phyloP scores from a whole-genome alignment of 2,888 invertebrate species.

The Lapara coniferarum region DNA sequence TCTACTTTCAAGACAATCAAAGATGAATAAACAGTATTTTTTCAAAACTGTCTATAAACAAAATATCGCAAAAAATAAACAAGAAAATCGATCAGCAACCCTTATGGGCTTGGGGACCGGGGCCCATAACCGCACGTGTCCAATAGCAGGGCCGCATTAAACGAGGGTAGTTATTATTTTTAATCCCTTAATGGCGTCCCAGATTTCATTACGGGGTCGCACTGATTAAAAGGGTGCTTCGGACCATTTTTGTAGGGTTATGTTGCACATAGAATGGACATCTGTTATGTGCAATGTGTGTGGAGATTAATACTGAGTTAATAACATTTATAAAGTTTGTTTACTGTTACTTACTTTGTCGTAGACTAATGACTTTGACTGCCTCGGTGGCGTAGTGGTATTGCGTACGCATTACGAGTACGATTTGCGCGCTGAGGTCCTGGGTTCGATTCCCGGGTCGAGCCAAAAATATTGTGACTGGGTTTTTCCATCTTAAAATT shows the following conservation, averaged over 20 bases:
- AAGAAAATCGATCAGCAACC: constrained; percentile 3
- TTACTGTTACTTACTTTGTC: too few relatives aligned
- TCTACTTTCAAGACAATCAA: not conserved
- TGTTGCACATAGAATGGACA: not conserved
- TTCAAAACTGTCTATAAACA: not conserved
- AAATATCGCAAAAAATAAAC: not conserved
- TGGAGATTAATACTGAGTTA: too few relatives aligned
- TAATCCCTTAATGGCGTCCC: constrained; percentile 82
- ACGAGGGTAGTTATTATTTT: constrained; percentile 78
- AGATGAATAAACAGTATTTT: not conserved
- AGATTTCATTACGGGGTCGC: constrained; percentile 80
- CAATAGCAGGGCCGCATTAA: constrained; percentile 58
- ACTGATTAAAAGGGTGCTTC: constrained; percentile 78
- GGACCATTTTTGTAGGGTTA: constrained; percentile 40
- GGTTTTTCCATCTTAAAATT: too few relatives aligned
- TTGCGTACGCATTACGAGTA: too few relatives aligned
- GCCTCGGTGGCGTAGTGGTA: too few relatives aligned
- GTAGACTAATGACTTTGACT: too few relatives aligned
- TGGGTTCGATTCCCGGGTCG: too few relatives aligned
- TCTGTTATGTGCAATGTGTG: not conserved
- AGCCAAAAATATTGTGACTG: too few relatives aligned
- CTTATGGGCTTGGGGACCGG: constrained; percentile 34
- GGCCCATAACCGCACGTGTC: constrained; percentile 54
- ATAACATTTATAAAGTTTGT: too few relatives aligned
- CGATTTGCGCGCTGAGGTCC: too few relatives aligned